These are phyloP conservation scores for Pan paniscus DNA, from an alignment of 2,113 vertebrate species.

Conservation along the genomic window DNA sequence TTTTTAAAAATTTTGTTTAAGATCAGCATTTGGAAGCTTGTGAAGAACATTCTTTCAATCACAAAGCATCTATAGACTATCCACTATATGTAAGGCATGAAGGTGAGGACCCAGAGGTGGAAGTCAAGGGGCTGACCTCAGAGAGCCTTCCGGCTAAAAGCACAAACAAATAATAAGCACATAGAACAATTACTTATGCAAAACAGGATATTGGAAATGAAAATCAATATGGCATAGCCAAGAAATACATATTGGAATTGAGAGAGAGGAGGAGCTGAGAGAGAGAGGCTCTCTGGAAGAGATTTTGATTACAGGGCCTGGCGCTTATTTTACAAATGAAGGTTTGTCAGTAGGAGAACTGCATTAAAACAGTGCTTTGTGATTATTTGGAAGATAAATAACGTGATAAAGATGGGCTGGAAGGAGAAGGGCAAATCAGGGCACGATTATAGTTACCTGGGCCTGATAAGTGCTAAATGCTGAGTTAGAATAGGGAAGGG, in stretches of 20 bases:
- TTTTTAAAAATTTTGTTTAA: neutral
- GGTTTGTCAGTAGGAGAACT: neutral
- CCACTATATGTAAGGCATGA: rapidly evolving
- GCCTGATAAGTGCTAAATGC: neutral
- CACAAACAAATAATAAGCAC: neutral
- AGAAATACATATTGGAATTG: neutral
- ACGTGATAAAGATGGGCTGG: neutral
- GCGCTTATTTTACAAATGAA: neutral
- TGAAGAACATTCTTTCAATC: neutral
- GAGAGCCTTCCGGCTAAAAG: neutral
- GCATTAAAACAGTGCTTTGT: neutral
- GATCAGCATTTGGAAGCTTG: neutral
- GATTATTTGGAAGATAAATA: slow-evolving; percentile 2
- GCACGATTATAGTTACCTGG: neutral
- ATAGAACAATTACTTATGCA: neutral
- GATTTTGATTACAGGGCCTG: neutral
- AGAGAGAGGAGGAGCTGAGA: neutral
- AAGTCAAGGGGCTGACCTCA: neutral
- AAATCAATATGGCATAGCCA: neutral
- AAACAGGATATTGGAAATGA: neutral
- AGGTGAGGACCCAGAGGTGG: neutral
- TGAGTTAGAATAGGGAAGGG: neutral
- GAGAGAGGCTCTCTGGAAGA: neutral
- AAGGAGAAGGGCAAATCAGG: neutral
- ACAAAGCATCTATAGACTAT: neutral